Evolutionary conservation across 2,113 vertebrate genomes (phyloP).

Genomic region (Pantherophis guttatus): DNA sequence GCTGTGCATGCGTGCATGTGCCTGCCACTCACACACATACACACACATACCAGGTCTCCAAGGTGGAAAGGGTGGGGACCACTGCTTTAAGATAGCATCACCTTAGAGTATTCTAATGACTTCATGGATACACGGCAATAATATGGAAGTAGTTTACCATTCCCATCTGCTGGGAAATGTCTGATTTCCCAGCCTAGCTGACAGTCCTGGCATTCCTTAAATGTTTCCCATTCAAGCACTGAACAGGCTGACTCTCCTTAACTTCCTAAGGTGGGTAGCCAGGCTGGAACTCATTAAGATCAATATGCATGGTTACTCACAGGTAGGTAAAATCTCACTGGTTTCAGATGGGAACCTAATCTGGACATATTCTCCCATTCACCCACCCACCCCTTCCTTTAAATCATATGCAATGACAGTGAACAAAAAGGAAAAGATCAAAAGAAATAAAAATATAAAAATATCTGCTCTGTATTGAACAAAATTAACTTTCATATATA

Average conservation of each 20-base stretch:
- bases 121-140: neutral
- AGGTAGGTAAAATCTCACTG: neutral
- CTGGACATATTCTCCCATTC: neutral
- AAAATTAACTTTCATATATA: neutral
- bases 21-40: neutral
- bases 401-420: neutral
- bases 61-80: neutral
- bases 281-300: neutral
- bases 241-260: neutral
- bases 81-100: neutral
- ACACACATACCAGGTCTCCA: too few species aligned
- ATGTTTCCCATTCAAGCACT: neutral
- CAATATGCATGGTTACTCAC: neutral
- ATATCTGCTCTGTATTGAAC: neutral
- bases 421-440: neutral
- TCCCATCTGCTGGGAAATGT: neutral
- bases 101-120: neutral
- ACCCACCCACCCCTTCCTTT: neutral
- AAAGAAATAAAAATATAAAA: neutral
- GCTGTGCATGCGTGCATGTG: neutral
- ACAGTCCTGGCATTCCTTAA: neutral
- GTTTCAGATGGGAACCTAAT: neutral
- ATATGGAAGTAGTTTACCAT: neutral
- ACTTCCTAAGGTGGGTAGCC: neutral
- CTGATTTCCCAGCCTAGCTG: neutral